These are phyloP conservation scores for Euwallacea fornicatus DNA, from an alignment of 1,140 invertebrate genomes.

Conservation along the genomic window DNA sequence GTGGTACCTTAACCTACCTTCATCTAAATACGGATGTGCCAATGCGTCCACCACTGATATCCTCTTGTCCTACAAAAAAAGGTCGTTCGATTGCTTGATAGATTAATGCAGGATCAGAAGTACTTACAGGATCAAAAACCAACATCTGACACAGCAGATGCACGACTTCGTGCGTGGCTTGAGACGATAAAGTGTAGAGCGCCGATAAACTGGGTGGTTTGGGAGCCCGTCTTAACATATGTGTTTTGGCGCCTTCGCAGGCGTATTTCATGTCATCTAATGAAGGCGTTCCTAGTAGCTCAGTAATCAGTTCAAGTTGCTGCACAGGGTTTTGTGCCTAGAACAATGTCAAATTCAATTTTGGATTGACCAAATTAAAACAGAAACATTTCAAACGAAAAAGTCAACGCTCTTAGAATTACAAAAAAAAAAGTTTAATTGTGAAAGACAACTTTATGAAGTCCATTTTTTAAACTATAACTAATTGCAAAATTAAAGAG, in stretches of 20 bases:
- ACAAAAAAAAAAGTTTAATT: not conserved
- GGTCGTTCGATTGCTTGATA: not conserved
- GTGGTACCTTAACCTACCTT: conserved; percentile 96
- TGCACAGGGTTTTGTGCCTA: conserved; percentile 56
- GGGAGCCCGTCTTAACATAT: conserved; percentile 86
- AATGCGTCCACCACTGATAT: conserved; percentile 93
- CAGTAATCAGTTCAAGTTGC: conserved; percentile 94
- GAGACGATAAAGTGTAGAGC: conserved; percentile 87
- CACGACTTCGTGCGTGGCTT: conserved; percentile 96
- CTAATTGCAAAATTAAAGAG: too few relatives aligned
- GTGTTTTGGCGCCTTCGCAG: conserved; percentile 91
- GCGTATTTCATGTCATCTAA: conserved; percentile 94
- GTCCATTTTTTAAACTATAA: not conserved
- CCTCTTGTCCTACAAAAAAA: conserved; percentile 75
- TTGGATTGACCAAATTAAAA: not conserved
- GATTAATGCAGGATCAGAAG: not conserved
- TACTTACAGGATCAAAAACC: conserved; percentile 93
- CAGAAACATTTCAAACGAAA: not conserved
- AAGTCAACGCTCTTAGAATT: not conserved
- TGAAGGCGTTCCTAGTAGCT: conserved; percentile 94
- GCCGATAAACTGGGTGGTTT: conserved; percentile 88
- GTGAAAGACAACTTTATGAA: too few relatives aligned
- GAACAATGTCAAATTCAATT: conserved; percentile 13
- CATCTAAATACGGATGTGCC: conserved; percentile 95
- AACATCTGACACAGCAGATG: conserved; percentile 98